Evolutionary conservation across 2,888 invertebrate genomes (phyloP).

Genomic region (Epiblema foenella): DNA sequence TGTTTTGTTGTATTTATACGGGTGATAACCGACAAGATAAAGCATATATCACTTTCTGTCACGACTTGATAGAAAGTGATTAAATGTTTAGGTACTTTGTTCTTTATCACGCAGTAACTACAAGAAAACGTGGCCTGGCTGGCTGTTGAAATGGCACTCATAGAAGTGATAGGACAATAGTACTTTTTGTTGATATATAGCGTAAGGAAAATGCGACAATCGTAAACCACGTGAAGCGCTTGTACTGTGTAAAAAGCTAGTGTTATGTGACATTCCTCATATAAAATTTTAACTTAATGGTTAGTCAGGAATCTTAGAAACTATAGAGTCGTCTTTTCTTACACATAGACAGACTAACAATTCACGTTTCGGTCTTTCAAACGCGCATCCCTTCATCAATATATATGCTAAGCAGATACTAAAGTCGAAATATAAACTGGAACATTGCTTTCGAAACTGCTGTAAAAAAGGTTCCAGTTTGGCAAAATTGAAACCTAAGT

Average conservation of each 20-base stretch:
- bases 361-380: background rate
- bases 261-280: background rate
- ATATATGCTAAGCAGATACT: conserved; percentile 5
- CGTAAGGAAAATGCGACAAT: background rate
- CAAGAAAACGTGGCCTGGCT: too few species aligned
- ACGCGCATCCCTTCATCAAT: conserved; percentile 6
- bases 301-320: background rate
- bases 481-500: conserved; percentile 1
- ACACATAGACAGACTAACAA: background rate
- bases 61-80: too few species aligned
- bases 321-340: too few species aligned
- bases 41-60: too few species aligned
- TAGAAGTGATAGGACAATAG: too few species aligned
- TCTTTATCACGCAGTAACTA: too few species aligned
- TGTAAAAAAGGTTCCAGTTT: background rate
- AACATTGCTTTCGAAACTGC: background rate
- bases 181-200: too few species aligned
- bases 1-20: too few species aligned
- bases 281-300: background rate
- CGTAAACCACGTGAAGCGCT: background rate
- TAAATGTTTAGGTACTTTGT: too few species aligned
- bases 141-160: too few species aligned
- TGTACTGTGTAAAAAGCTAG: background rate
- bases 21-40: too few species aligned
- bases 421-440: conserved; percentile 3